Conservation (phyloP, 2,797 vertebrate species). For the Meda fulgida region DNA sequence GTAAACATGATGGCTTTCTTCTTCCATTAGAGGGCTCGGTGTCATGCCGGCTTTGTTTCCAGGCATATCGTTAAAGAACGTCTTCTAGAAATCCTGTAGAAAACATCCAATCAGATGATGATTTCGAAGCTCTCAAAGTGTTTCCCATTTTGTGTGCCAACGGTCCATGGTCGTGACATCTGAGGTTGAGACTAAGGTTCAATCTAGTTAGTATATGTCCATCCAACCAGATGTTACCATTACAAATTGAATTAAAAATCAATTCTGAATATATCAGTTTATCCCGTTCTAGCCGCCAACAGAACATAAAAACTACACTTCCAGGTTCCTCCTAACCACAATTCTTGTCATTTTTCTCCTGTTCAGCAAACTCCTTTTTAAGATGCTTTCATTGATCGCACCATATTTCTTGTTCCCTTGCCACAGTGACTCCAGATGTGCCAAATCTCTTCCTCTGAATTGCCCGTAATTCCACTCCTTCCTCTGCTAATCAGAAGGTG, state of each 20-base stretch:
- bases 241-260: background rate
- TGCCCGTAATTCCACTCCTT: conserved; percentile 29
- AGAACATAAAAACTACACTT: background rate
- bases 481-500: conserved; percentile 40
- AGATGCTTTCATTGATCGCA: background rate
- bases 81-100: background rate
- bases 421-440: conserved; percentile 44
- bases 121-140: background rate
- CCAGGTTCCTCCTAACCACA: background rate
- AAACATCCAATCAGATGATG: background rate
- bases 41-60: background rate
- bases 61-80: background rate
- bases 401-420: background rate
- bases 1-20: background rate
- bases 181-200: background rate
- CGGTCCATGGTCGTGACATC: background rate
- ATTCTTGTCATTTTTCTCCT: background rate
- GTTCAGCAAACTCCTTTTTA: background rate
- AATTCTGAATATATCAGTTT: background rate
- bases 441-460: conserved; percentile 21
- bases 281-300: background rate
- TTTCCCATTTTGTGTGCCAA: background rate
- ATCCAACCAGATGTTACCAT: background rate
- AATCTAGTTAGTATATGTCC: background rate
- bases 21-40: background rate